Percentiles rank a stretch among this genome's conserved stretches.
Conservation (phyloP, 2,113 vertebrate species). For the Strix aluco region DNA sequence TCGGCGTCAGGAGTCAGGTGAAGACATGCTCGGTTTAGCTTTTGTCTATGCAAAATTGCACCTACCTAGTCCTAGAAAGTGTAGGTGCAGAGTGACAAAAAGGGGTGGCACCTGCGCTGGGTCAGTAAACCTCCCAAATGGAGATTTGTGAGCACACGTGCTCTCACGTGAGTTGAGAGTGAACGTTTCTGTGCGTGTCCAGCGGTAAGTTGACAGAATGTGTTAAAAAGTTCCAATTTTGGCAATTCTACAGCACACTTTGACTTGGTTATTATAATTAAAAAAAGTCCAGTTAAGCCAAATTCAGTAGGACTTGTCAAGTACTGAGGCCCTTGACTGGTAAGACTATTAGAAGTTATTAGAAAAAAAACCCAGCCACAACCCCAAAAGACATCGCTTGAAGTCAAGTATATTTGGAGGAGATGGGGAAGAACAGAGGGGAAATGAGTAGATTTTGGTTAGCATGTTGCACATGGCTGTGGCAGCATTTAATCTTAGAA, state of each 20-base stretch:
- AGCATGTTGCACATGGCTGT: accelerated
- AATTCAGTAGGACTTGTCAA: not conserved
- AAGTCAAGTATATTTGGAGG: not conserved
- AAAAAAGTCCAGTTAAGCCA: not conserved
- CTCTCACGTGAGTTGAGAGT: accelerated
- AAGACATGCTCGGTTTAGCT: not conserved
- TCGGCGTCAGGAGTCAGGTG: not conserved
- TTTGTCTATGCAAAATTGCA: accelerated
- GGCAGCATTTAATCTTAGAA: not conserved
- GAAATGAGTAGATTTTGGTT: not conserved
- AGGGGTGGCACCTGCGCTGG: accelerated
- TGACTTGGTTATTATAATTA: not conserved
- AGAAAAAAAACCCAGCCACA: not conserved
- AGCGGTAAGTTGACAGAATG: accelerated
- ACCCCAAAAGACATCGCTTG: not conserved
- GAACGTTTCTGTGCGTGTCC: accelerated
- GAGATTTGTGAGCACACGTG: accelerated
- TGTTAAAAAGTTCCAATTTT: accelerated
- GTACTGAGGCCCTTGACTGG: not conserved
- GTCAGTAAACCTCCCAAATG: not conserved
- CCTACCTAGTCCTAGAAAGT: too few relatives aligned
- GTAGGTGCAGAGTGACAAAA: accelerated
- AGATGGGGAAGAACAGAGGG: not conserved
- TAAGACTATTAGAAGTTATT: not conserved
- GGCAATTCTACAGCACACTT: not conserved